Base-by-base conservation (phyloP, 2,113 vertebrate genomes). In the Delphinapterus leucas region DNA sequence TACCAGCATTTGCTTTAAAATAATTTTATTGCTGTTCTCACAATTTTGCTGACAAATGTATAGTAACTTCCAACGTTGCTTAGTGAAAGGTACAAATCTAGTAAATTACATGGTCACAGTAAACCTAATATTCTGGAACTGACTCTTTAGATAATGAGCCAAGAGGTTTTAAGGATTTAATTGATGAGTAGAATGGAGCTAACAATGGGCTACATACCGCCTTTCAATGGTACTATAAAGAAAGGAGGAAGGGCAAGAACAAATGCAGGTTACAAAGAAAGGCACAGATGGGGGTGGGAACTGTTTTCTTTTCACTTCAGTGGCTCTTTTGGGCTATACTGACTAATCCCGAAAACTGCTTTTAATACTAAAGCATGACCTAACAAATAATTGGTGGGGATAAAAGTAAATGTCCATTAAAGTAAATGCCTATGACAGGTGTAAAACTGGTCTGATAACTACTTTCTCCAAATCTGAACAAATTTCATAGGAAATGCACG, bases 111-210 rank as follows among this genome's bases (percentile, higher is more conserved):
- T 4, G 86, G 61, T 68, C 93, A 96, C 84, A 87, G 92, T 92
- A 96, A 98, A 98, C 79, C 63, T 91, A 97, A 85, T 98, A 97
- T 92, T 94, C 84, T 96, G 95, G 70, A 97, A n/a, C 36, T 95
- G 97, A 93, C 67, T 95, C 94, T 97, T 98, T 88, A 93, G 82
- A 96, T 89, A 97, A 98, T 94, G 88, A 98, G 92, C 93, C 93
- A 97, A 97, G 92, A 96, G 95, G 92, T 93, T 94, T 97, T 96
- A 97, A 86, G 92, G 97, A 97, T 97, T 98, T 96, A 96, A 98
- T 98, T 97, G 95, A 65, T 71, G 21, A 71, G 9, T 88, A 96
- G 82, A 98, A 94, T 94, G 61, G 80, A n/a, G 5, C 67, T 94
- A 76, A 97, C 92, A 98, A 97, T 89, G 25, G 87, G 12, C 53